Conservation (phyloP, 2,888 invertebrate species). For the Sussaba pulchella region DNA sequence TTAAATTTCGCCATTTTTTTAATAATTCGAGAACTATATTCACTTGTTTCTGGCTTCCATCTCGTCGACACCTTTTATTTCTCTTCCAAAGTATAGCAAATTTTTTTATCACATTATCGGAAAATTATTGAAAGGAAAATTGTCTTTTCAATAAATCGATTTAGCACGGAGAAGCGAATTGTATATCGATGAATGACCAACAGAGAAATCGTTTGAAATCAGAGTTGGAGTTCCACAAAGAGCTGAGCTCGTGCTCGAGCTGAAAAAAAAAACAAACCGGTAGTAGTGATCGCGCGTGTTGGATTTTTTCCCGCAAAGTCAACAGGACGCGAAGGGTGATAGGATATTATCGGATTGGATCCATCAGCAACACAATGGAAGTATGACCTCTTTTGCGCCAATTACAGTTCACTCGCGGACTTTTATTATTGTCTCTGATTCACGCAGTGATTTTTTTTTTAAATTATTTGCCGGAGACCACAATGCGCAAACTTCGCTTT, state of each 20-base stretch:
- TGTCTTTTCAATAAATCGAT: too few species aligned
- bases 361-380: slow-evolving; percentile 28
- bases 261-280: neutral
- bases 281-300: neutral
- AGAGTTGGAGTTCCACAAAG: neutral
- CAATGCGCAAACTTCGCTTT: slow-evolving; percentile 2
- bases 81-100: too few species aligned
- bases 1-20: too few species aligned
- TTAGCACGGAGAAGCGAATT: neutral
- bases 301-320: neutral
- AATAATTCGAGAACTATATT: too few species aligned
- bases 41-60: too few species aligned
- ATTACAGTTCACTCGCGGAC: neutral
- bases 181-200: neutral
- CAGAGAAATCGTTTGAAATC: neutral
- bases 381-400: neutral
- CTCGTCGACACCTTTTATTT: too few species aligned
- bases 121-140: too few species aligned
- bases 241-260: neutral
- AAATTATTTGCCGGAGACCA: slow-evolving; percentile 27
- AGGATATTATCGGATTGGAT: slow-evolving; percentile 29
- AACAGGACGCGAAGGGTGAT: slow-evolving; percentile 1
- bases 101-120: too few species aligned
- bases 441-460: slow-evolving; percentile 13
- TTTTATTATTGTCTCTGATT: slow-evolving; percentile 2